Conservation (phyloP, 1,140 invertebrate species). For the Drosophila lowei region DNA sequence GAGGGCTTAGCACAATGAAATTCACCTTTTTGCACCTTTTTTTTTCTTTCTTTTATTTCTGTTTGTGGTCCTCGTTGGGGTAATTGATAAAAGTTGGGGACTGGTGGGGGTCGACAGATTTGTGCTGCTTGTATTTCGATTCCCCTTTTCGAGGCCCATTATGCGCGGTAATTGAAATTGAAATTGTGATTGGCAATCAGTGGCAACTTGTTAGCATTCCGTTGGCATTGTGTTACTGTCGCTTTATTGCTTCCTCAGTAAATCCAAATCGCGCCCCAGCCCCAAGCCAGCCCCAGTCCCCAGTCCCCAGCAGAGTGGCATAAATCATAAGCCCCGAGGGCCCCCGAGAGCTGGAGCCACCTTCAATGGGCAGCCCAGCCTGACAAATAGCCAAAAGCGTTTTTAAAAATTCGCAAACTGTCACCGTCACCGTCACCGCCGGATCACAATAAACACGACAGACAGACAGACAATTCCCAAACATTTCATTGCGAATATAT, state of each 20-base stretch:
- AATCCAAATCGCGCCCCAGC: constrained; percentile 5
- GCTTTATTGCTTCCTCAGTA: constrained; percentile 47
- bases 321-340: constrained; percentile 50
- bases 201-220: constrained; percentile 15
- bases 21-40: constrained; percentile 43
- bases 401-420: constrained; percentile 73
- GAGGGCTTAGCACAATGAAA: constrained; percentile 30
- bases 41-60: background rate
- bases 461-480: constrained; percentile 45
- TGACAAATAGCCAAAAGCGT: constrained; percentile 32
- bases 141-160: constrained; percentile 12
- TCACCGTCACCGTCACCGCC: constrained; percentile 20
- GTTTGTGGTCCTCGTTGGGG: background rate
- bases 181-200: constrained; percentile 23
- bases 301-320: constrained; percentile 19
- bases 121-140: constrained; percentile 2
- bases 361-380: constrained; percentile 23
- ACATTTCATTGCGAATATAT: constrained; percentile 74
- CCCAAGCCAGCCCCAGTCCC: background rate
- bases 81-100: constrained; percentile 51
- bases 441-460: constrained; percentile 62
- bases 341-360: constrained; percentile 37
- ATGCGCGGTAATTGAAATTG: constrained; percentile 26
- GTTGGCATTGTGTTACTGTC: constrained; percentile 17
- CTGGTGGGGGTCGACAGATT: constrained; percentile 18